Base-by-base conservation (phyloP, 2,888 invertebrate species). In the Amblyjoppa fuscipennis region DNA sequence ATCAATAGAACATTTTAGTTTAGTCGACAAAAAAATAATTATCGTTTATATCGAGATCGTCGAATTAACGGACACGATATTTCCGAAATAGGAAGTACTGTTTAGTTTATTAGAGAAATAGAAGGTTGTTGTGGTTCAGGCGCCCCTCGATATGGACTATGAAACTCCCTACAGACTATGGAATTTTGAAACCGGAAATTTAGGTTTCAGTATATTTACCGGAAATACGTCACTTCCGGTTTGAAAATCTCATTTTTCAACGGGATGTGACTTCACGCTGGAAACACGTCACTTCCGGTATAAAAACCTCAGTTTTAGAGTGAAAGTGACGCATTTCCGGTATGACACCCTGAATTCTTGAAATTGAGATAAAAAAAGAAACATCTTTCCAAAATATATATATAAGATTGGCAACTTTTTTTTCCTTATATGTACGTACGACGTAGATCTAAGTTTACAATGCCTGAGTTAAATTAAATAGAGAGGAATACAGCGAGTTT, bases 361-460 rank as follows among this genome's bases (percentile, higher is more conserved):
- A 41, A 41, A 41, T 41, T 11, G 11, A 41, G 11, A 41, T 11
- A 41, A 11, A 41, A 0, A 9, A 41, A 41, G 41, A 41, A 41
- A 41, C 41, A 41, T 41, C 41, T 41, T 41, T 41, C 41, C 41
- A 41, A 41, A 41, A 41, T 41, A 41, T 41, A 41, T 41, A 41
- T 41, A 41, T 41, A 31, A 38, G 41, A 78, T 80, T 80, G 71
- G 70, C 71, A 80, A 80, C 73, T 34, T 53, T 53, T 73, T 73
- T 66, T 13, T 16, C 59, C 73, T 80, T 73, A 80, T 56, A 20
- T 41, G 41, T 41, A 41, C 5, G 20, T 75, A 75, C 45, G 25
- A 51, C 45, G 20, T 59, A 9, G 56, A 31, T 69, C 79, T 71
- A 61, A 61, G 28, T 49, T 64, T 70, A 73, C 56, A 66, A 80